These are phyloP conservation scores for Kradibia gibbosae DNA, from an alignment of 1,140 invertebrate genomes.

Conservation along the genomic window DNA sequence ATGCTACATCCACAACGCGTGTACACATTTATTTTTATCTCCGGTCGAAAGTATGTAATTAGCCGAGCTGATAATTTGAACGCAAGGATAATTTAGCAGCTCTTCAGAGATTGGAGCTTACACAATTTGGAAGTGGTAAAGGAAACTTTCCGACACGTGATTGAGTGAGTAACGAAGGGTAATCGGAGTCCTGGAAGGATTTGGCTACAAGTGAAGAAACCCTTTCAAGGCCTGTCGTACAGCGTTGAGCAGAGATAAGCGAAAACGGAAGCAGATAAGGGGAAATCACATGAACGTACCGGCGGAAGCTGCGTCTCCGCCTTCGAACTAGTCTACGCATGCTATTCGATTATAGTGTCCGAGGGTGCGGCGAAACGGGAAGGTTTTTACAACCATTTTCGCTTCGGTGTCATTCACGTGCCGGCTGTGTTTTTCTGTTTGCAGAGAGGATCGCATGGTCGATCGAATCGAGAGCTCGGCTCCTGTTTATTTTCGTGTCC, in stretches of 20 bases:
- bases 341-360: conserved; percentile 10
- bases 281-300: conserved; percentile 60
- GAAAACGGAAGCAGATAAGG: conserved; percentile 66
- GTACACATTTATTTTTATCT: not conserved
- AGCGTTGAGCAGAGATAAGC: conserved; percentile 54
- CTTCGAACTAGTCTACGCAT: conserved; percentile 52
- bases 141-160: not conserved
- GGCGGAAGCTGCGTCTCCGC: conserved; percentile 64
- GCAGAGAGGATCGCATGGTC: conserved; percentile 7
- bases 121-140: not conserved
- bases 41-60: not conserved
- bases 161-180: not conserved
- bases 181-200: not conserved
- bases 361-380: conserved; percentile 30
- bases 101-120: not conserved
- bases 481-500: too few species aligned
- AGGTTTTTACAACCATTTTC: conserved; percentile 3
- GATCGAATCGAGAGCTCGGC: not conserved
- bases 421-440: conserved; percentile 5
- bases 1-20: too few species aligned
- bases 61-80: not conserved
- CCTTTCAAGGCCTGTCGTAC: conserved; percentile 59
- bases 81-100: not conserved
- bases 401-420: conserved; percentile 49
- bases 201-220: conserved; percentile 1